These are phyloP conservation scores for Peromyscus attwateri DNA, from an alignment of 2,797 vertebrate genomes.

Conservation along the genomic window DNA sequence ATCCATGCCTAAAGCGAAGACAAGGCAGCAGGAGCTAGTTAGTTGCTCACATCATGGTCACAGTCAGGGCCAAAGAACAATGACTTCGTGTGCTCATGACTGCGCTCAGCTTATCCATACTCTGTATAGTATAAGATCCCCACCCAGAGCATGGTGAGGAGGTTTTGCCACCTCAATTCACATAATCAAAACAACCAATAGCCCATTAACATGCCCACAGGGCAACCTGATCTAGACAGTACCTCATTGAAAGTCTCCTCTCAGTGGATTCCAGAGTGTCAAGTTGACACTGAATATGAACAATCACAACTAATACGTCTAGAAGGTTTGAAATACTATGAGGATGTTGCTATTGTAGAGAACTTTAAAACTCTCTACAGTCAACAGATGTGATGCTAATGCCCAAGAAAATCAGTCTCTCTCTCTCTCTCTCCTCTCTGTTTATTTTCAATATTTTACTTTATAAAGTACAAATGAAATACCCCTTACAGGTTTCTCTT, in stretches of 20 bases:
- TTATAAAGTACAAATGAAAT: slow-evolving; percentile 57
- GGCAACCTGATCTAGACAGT: neutral
- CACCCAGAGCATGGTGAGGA: neutral
- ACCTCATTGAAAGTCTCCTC: neutral
- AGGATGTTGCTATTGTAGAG: neutral
- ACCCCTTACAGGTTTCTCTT: neutral
- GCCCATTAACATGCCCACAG: neutral
- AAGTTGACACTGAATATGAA: neutral
- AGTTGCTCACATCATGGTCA: neutral
- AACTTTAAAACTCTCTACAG: slow-evolving; percentile 3
- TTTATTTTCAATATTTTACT: slow-evolving; percentile 64
- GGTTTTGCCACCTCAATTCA: neutral
- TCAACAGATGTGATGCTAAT: neutral
- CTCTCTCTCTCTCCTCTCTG: neutral
- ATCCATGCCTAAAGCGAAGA: neutral
- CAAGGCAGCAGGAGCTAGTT: neutral
- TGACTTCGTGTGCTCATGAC: neutral
- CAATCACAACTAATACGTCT: neutral
- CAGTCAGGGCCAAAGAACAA: neutral
- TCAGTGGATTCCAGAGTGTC: neutral
- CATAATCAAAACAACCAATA: neutral
- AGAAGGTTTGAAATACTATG: neutral
- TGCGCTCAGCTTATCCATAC: neutral
- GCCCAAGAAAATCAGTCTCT: neutral
- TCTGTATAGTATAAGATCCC: neutral